Evolutionary conservation across 2,888 invertebrate genomes (phyloP).

Genomic region (Acleris laterana): DNA sequence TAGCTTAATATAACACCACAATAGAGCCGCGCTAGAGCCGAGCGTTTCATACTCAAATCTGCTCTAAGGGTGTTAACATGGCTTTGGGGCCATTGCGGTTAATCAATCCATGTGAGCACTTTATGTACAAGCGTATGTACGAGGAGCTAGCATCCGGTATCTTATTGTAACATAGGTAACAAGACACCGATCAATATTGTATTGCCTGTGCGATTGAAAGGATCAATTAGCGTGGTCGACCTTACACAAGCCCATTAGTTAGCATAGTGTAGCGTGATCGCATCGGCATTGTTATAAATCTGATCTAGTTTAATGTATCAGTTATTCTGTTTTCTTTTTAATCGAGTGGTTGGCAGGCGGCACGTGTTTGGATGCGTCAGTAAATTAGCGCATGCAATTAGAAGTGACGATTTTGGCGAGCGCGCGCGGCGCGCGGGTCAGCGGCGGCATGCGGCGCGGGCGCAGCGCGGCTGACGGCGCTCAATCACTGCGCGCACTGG

Average conservation of each 20-base stretch:
- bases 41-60: constrained; percentile 80
- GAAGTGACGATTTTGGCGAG: constrained; percentile 72
- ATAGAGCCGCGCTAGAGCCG: constrained; percentile 67
- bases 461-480: constrained; percentile 69
- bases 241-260: constrained; percentile 44
- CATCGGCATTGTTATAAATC: constrained; percentile 52
- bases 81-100: constrained; percentile 73
- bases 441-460: constrained; percentile 45
- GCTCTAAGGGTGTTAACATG: constrained; percentile 77
- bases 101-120: constrained; percentile 59
- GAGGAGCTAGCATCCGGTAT: constrained; percentile 40
- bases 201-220: constrained; percentile 50
- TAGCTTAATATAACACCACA: constrained; percentile 59
- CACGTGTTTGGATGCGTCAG: constrained; percentile 59
- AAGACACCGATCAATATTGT: constrained; percentile 37
- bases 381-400: constrained; percentile 73
- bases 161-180: constrained; percentile 43
- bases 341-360: constrained; percentile 46
- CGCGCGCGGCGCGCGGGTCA: constrained; percentile 64
- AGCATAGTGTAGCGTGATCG: background rate
- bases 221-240: constrained; percentile 53
- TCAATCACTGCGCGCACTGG: constrained; percentile 65
- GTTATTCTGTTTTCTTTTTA: constrained; percentile 50
- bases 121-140: constrained; percentile 45
- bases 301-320: constrained; percentile 47